Percentiles rank a stretch among this genome's conserved stretches.
These are phyloP conservation scores for Tricholaema leucomelas DNA, from an alignment of 2,113 vertebrate species.

Conservation along the genomic window DNA sequence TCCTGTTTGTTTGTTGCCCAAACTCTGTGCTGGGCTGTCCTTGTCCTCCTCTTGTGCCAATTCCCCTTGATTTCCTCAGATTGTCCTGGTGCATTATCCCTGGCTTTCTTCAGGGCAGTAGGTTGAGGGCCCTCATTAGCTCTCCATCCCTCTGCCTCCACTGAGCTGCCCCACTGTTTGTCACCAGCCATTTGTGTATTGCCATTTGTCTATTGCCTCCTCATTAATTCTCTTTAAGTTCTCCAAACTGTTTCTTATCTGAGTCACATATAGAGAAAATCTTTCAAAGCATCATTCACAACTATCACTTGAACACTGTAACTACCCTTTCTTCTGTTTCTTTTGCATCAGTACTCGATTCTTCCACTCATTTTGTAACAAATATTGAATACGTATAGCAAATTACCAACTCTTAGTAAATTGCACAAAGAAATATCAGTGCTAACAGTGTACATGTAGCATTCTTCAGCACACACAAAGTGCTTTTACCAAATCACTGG, in stretches of 20 bases:
- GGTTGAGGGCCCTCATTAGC: too few relatives aligned
- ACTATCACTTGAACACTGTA: background rate
- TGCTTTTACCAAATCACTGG: background rate
- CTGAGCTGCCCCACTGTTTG: too few relatives aligned
- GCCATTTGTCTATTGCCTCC: background rate
- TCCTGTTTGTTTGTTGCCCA: too few relatives aligned
- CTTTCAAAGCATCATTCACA: background rate
- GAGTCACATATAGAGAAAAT: background rate
- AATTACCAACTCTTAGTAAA: background rate
- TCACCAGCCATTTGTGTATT: too few relatives aligned
- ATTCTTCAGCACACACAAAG: background rate
- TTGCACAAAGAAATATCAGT: background rate
- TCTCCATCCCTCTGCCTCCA: too few relatives aligned
- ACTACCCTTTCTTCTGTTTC: background rate
- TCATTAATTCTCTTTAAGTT: background rate
- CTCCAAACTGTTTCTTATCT: background rate
- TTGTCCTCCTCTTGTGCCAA: too few relatives aligned
- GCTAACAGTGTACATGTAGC: background rate
- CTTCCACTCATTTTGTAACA: background rate
- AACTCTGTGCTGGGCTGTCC: too few relatives aligned
- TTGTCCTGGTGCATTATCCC: too few relatives aligned
- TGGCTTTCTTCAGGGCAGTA: too few relatives aligned
- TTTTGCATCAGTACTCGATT: rapidly evolving
- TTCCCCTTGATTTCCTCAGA: too few relatives aligned
- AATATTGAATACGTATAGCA: background rate